A percentile compares a stretch with the other conserved stretches of the same genome.
Conservation (phyloP, 2,888 invertebrate genomes). For the Priocnemis perturbator region DNA sequence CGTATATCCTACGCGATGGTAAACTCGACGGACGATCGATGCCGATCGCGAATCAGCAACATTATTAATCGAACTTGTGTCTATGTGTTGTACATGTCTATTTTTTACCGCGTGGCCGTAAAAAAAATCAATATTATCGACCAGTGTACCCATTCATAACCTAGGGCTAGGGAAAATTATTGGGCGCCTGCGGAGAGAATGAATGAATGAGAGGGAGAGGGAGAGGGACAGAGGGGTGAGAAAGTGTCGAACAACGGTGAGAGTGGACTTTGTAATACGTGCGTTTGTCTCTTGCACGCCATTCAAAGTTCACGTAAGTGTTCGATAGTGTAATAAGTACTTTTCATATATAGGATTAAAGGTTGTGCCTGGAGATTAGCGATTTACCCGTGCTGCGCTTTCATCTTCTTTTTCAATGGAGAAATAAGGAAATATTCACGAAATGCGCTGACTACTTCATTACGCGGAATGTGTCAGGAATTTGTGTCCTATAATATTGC, state of each 20-base stretch:
- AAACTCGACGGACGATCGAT: conserved; percentile 9
- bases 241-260: background rate
- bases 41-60: background rate
- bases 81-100: conserved; percentile 10
- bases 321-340: too few species aligned
- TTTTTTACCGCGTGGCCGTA: conserved; percentile 26
- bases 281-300: too few species aligned
- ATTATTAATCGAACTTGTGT: background rate
- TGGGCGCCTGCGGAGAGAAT: conserved; percentile 3
- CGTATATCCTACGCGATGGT: background rate
- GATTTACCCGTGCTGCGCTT: too few species aligned
- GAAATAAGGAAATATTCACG: too few species aligned
- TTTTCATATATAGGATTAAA: too few species aligned
- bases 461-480: too few species aligned
- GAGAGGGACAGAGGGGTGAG: conserved; percentile 10
- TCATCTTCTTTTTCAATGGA: too few species aligned
- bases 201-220: conserved; percentile 9
- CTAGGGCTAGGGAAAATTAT: conserved; percentile 42
- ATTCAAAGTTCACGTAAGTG: too few species aligned
- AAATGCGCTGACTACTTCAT: too few species aligned
- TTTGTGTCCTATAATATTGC: too few species aligned
- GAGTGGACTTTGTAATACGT: conserved; percentile 15
- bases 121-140: conserved; percentile 17
- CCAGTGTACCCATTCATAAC: conserved; percentile 27
- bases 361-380: too few species aligned